These are phyloP conservation scores for Hyaena hyaena DNA, from an alignment of 2,113 vertebrate genomes.

Conservation along the genomic window DNA sequence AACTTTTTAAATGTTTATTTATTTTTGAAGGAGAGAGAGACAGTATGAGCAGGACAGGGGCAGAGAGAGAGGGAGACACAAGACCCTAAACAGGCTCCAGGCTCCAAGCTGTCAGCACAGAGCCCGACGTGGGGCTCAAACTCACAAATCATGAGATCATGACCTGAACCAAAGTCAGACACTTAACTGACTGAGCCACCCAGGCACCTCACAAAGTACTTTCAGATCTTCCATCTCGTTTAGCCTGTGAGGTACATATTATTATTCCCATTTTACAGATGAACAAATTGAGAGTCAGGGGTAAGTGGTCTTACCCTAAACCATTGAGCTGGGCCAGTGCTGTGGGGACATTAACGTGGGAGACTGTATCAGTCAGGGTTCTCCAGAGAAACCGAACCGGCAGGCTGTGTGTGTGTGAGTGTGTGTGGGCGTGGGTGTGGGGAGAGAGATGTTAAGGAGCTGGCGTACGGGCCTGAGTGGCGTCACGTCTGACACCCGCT, in stretches of 20 bases:
- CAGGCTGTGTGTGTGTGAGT: accelerated
- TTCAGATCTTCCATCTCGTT: not conserved
- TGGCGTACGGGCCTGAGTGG: not conserved
- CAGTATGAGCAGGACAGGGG: too few species aligned
- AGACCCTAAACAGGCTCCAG: too few species aligned
- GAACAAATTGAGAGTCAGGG: too few species aligned
- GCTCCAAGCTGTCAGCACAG: too few species aligned
- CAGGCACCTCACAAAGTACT: not conserved
- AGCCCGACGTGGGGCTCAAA: too few species aligned
- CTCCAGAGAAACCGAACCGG: not conserved
- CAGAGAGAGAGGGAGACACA: too few species aligned
- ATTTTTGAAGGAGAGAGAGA: too few species aligned
- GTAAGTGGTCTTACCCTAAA: accelerated
- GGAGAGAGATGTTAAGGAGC: not conserved
- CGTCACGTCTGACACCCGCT: not conserved
- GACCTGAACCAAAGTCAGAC: too few species aligned
- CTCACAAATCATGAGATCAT: too few species aligned
- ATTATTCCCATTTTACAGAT: not conserved
- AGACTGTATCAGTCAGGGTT: accelerated
- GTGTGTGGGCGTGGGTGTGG: not conserved
- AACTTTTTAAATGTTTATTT: too few species aligned
- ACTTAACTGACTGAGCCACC: too few species aligned
- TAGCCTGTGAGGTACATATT: accelerated
- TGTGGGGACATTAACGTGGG: accelerated
- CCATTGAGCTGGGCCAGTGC: accelerated